Evolutionary conservation across 2,797 vertebrate species (phyloP).

Genomic region (Allobates femoralis): DNA sequence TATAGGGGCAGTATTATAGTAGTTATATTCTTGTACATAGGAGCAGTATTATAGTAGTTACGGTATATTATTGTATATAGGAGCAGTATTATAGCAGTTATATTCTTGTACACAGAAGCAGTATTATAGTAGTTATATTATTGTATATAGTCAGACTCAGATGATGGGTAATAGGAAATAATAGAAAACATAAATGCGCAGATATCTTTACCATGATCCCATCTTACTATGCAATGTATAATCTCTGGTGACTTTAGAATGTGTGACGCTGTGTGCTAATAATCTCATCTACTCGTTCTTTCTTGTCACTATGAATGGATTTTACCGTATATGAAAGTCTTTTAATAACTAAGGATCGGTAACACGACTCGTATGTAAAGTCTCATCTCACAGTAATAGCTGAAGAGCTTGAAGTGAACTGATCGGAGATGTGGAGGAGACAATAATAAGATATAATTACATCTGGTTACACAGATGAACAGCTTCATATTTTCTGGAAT

Average conservation of each 20-base stretch:
- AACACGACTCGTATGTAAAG: background rate
- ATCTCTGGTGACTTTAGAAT: background rate
- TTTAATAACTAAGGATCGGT: background rate
- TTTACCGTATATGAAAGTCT: background rate
- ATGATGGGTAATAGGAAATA: too few species aligned
- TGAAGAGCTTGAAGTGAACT: constrained; percentile 1
- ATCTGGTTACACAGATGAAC: background rate
- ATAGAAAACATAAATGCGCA: too few species aligned
- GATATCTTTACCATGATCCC: too few species aligned
- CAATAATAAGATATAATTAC: constrained; percentile 10
- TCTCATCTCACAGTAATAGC: background rate
- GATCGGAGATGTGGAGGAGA: background rate
- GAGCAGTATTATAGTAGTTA: too few species aligned
- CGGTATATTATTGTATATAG: too few species aligned
- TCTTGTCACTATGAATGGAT: constrained; percentile 24
- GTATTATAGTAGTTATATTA: too few species aligned
- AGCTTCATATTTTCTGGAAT: background rate
- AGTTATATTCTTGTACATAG: too few species aligned
- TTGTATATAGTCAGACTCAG: too few species aligned
- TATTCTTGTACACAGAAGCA: too few species aligned
- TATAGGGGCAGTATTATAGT: too few species aligned
- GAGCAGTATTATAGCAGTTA: too few species aligned
- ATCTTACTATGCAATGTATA: background rate
- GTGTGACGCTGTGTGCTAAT: background rate
- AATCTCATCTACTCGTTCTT: background rate